phyloP scores from a whole-genome alignment of 2,113 vertebrate genomes.

The Glareola pratincola region DNA sequence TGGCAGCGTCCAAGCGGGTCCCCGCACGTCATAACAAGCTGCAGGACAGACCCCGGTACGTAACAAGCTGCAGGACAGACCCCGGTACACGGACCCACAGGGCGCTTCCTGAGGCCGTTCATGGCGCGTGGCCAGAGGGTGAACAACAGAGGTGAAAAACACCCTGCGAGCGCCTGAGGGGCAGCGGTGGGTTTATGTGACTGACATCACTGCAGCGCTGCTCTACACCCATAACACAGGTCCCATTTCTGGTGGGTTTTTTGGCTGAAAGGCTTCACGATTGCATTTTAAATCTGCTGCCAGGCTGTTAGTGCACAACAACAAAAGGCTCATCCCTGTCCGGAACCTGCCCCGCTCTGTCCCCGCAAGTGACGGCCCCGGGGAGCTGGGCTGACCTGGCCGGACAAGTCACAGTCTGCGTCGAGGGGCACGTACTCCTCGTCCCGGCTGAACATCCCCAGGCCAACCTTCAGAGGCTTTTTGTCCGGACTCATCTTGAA shows the following conservation, averaged over 20 bases:
- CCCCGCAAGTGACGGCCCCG: background rate
- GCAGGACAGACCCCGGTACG: rapidly evolving
- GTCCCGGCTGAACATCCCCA: conserved; percentile 77
- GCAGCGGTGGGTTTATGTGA: rapidly evolving
- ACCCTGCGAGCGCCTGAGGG: rapidly evolving
- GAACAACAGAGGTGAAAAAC: background rate
- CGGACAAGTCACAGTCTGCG: conserved; percentile 64
- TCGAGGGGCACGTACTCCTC: conserved; percentile 68
- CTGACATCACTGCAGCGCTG: rapidly evolving
- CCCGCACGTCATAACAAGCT: rapidly evolving
- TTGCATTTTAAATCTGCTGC: background rate
- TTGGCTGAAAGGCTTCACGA: background rate
- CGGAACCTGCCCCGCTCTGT: rapidly evolving
- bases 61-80: rapidly evolving
- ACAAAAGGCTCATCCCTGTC: background rate
- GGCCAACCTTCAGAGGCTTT: conserved; percentile 29
- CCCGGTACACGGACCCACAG: rapidly evolving
- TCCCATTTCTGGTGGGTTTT: background rate
- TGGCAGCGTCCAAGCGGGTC: background rate
- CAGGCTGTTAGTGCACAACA: background rate
- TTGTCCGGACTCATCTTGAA: background rate
- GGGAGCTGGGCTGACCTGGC: conserved; percentile 54
- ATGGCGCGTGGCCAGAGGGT: too few relatives aligned
- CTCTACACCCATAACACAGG: background rate
- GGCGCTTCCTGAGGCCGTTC: rapidly evolving